Evolutionary conservation across 2,888 invertebrate species (phyloP).

Genomic region (Noctua pronuba): DNA sequence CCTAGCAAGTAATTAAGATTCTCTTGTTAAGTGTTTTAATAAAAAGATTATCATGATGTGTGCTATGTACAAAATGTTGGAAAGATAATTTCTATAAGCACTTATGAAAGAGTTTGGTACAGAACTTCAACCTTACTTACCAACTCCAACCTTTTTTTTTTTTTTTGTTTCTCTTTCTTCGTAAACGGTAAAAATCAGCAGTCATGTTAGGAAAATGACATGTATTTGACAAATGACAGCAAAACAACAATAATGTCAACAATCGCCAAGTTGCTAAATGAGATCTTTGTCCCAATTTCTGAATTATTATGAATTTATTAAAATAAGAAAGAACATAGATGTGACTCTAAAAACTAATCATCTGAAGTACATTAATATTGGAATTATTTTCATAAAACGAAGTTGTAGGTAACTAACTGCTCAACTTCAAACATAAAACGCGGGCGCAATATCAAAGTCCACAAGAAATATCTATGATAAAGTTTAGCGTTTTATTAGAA

Average conservation of each 20-base stretch:
- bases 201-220: conserved; percentile 1
- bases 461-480: conserved; percentile 36
- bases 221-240: not conserved
- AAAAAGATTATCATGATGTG: conserved; percentile 1
- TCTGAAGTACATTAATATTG: not conserved
- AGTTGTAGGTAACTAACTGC: not conserved
- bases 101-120: not conserved
- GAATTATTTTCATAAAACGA: not conserved
- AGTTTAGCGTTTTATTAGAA: conserved; percentile 47
- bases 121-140: not conserved
- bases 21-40: conserved; percentile 1
- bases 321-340: not conserved
- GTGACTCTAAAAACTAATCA: not conserved
- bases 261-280: not conserved
- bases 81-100: conserved; percentile 12
- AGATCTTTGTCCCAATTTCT: not conserved
- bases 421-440: conserved; percentile 7
- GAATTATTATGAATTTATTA: not conserved
- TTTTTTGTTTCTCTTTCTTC: conserved; percentile 16
- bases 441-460: conserved; percentile 26
- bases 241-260: conserved; percentile 22
- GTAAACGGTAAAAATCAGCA: conserved; percentile 17
- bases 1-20: conserved; percentile 16
- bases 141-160: not conserved
- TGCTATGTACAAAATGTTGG: not conserved